Evolutionary conservation across 2,113 vertebrate genomes (phyloP).

Genomic region (Cnemophilus loriae): DNA sequence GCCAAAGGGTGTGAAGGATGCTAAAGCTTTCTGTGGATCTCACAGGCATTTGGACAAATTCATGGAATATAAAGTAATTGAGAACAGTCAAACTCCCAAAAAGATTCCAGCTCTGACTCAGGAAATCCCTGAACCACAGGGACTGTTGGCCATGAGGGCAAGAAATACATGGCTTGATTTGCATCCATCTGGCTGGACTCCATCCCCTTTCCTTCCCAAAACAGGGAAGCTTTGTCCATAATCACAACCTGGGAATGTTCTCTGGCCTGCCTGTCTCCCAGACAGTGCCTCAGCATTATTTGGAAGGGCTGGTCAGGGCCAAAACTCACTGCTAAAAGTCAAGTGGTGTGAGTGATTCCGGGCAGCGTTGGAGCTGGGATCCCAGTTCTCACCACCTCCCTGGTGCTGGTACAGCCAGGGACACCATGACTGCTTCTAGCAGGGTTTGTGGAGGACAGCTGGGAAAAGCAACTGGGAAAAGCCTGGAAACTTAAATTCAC

Average conservation of each 20-base stretch:
- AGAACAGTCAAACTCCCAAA: neutral
- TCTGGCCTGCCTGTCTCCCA: neutral
- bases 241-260: neutral
- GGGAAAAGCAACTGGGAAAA: neutral
- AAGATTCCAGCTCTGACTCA: neutral
- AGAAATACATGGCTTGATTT: neutral
- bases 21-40: neutral
- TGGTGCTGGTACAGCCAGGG: neutral
- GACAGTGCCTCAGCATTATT: neutral
- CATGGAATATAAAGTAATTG: neutral
- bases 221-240: neutral
- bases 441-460: neutral
- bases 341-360: neutral
- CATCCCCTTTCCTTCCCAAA: neutral
- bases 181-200: neutral
- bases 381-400: neutral
- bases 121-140: neutral
- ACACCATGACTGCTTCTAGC: neutral
- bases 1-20: neutral
- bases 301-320: neutral
- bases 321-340: neutral
- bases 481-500: neutral
- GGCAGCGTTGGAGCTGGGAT: neutral
- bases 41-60: neutral
- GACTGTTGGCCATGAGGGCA: neutral